These are phyloP conservation scores for Gyrodactylus salaris DNA, from an alignment of 1,140 invertebrate species.

Conservation along the genomic window DNA sequence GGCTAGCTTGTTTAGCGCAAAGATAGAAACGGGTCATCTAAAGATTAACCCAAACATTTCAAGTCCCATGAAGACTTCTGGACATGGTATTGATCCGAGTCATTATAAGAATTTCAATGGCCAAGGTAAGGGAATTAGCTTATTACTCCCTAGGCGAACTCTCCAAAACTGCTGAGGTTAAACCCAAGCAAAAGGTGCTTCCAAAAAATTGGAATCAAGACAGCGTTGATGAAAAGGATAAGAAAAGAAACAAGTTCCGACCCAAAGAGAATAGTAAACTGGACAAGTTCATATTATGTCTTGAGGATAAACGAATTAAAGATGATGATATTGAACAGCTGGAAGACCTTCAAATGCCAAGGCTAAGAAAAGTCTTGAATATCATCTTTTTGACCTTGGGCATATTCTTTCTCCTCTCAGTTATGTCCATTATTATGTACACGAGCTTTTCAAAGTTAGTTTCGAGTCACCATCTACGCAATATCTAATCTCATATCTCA, in stretches of 20 bases:
- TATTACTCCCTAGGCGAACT: too few relatives aligned
- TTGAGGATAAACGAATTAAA: conserved; percentile 4
- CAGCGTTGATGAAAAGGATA: neutral
- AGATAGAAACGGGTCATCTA: neutral
- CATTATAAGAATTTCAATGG: too few relatives aligned
- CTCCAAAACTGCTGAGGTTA: neutral
- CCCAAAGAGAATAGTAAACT: conserved; percentile 1
- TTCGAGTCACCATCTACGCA: too few relatives aligned
- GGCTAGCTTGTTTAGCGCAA: neutral
- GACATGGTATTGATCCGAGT: neutral
- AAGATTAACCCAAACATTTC: neutral
- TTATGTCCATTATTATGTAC: neutral
- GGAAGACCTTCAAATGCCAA: conserved; percentile 5
- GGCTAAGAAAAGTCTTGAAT: conserved; percentile 3
- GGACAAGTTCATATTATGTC: neutral
- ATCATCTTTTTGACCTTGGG: neutral
- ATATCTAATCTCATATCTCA: too few relatives aligned
- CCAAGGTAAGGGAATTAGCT: too few relatives aligned
- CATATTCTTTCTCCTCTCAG: neutral
- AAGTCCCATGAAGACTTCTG: neutral
- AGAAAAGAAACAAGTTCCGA: neutral
- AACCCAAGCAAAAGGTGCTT: neutral
- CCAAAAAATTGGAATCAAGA: neutral
- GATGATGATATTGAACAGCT: conserved; percentile 1
- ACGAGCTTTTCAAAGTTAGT: neutral